Evolutionary conservation across 2,797 vertebrate genomes (phyloP), one percentile per base, ranked within the genome.

Genomic region (Tinamus major): DNA sequence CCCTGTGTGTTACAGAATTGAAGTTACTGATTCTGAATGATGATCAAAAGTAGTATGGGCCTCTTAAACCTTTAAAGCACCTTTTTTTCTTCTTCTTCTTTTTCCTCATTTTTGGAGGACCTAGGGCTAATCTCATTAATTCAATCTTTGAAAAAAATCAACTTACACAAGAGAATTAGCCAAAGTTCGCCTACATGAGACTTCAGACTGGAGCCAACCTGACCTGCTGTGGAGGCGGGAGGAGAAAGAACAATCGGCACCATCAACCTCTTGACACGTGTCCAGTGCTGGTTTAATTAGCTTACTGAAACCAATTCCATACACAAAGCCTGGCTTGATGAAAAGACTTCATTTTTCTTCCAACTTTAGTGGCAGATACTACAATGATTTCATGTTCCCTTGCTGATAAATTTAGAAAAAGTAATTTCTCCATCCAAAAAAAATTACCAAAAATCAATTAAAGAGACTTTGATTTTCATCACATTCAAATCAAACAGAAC

Each of bases 291-390:
- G 31, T 79, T 51, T 62, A 58, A 94, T 95, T 83, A 96, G 79
- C 76, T 94, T 33, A 87, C 55, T 74, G 86, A 97, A 95, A 89
- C 26, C 69, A 93, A 94, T 91, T 88, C 93, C 94, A 85, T 6
- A 19, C 27, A 82, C 17, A 26, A 89, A 89, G 65, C 59, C n/a
- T 44, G 33, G 31, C 46, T 84, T 89, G 44, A 89, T 76, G n/a
- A 90, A 70, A 88, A 94, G 70, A 78, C 79, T 81, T 91, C 85
- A 92, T 95, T 94, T 62, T 84, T 89, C 72, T 74, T 68, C 68
- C 51, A 83, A 80, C 14, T 87, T 89, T 56, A 76, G 51, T 21
- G 14, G 67, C 39, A 95, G 49, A 76, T 0, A 3, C 51, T 85
- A 77, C 74, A 63, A 75, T 39, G 35, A 79, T 42, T 79, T 41